phyloP scores from a whole-genome alignment of 2,113 vertebrate species.

The Thalassarche chlororhynchos region DNA sequence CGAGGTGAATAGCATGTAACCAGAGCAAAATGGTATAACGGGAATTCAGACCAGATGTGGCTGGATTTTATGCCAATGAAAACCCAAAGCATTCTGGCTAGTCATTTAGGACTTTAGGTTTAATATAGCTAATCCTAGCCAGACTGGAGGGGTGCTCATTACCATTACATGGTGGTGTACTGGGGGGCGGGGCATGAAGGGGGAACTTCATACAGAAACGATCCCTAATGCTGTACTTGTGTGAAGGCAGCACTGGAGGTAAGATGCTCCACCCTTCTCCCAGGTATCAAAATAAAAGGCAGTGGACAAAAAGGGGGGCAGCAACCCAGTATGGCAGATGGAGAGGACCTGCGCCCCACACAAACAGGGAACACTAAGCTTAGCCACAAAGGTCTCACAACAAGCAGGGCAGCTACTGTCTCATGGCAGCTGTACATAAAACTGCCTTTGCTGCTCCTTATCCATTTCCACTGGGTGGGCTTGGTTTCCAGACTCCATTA shows the following conservation, averaged over 20 bases:
- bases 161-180: background rate
- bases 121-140: background rate
- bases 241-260: background rate
- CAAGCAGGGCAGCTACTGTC: background rate
- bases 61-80: background rate
- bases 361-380: background rate
- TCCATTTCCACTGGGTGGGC: background rate
- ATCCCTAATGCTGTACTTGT: background rate
- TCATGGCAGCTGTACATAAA: background rate
- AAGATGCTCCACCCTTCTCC: background rate
- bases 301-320: background rate
- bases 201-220: background rate
- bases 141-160: background rate
- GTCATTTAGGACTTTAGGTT: background rate
- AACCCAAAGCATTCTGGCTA: background rate
- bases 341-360: background rate
- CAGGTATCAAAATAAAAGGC: background rate
- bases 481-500: constrained; percentile 46
- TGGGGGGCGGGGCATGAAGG: background rate
- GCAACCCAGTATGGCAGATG: background rate
- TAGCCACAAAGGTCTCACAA: background rate
- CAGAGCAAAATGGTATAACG: background rate
- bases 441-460: constrained; percentile 19
- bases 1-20: background rate
- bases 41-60: background rate